Evolutionary conservation across 2,797 vertebrate genomes (phyloP).

Genomic region (Cetoscarus ocellatus): DNA sequence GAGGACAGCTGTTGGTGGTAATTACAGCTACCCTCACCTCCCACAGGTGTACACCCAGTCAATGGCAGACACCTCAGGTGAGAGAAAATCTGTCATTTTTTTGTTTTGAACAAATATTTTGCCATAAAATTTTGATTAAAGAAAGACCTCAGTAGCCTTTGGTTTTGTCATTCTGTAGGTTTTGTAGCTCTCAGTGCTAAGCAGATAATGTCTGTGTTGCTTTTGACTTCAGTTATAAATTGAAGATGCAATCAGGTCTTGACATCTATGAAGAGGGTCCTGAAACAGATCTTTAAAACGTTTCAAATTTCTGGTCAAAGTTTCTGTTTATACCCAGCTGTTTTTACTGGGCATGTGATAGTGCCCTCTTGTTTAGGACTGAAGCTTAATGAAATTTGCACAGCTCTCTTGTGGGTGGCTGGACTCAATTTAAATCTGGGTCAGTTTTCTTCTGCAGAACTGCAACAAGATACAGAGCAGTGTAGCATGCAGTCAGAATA

Average conservation of each 20-base stretch:
- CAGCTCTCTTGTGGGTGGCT: constrained; percentile 6
- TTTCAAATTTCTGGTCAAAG: no score
- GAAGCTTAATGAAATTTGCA: constrained; percentile 18
- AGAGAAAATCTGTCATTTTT: not conserved
- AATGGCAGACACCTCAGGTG: constrained; percentile 69
- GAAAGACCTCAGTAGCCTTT: not conserved
- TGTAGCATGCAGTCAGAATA: not conserved
- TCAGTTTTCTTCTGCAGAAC: constrained; percentile 19
- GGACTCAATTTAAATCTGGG: constrained; percentile 16
- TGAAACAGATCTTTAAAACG: no score
- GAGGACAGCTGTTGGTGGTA: constrained; percentile 88
- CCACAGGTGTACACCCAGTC: constrained; percentile 85
- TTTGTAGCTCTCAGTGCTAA: no score
- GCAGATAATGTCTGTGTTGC: no score
- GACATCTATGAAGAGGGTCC: no score
- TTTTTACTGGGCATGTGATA: not conserved
- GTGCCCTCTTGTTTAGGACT: constrained; percentile 2
- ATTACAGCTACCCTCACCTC: constrained; percentile 89
- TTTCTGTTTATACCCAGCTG: no score
- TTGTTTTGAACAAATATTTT: not conserved
- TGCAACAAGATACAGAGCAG: not conserved
- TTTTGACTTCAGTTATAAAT: no score
- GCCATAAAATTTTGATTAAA: not conserved
- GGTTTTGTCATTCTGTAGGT: not conserved
- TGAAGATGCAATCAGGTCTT: no score